Conservation (phyloP, 2,113 vertebrate species). For the Jaculus jaculus region DNA sequence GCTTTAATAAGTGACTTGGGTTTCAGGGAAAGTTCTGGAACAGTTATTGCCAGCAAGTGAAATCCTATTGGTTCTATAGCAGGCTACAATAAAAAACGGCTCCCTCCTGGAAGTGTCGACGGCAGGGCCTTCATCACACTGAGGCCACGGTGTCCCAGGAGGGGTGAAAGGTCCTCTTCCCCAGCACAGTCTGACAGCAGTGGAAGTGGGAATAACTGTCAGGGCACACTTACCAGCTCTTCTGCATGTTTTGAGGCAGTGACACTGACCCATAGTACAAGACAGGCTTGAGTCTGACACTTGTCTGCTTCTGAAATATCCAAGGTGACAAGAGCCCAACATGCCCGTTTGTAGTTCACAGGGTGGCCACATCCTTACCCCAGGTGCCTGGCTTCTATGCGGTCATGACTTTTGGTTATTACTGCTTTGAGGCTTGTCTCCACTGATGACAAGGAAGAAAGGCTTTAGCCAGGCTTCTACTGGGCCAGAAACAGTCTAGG, state of each 20-base stretch:
- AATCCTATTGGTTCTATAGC: slow-evolving; percentile 5
- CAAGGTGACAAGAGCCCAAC: background rate
- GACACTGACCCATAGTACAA: background rate
- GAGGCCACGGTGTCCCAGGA: background rate
- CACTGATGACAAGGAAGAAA: background rate
- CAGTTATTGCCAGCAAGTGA: background rate
- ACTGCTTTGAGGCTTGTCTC: background rate
- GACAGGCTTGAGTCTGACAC: background rate
- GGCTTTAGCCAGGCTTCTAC: background rate
- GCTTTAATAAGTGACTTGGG: slow-evolving; percentile 53
- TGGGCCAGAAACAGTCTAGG: background rate
- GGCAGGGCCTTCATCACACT: background rate
- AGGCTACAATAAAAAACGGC: background rate
- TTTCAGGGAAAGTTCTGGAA: slow-evolving; percentile 47
- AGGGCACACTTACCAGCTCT: background rate
- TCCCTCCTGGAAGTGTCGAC: background rate
- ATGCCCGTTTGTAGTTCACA: background rate
- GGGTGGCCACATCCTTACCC: accelerated
- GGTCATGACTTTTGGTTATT: background rate
- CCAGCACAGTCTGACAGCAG: background rate
- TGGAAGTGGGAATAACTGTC: no score
- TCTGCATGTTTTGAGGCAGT: accelerated
- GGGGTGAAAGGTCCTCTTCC: background rate
- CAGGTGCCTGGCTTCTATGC: background rate
- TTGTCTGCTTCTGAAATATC: background rate